These are phyloP conservation scores for Globodera rostochiensis DNA, from an alignment of 1,140 invertebrate species.

Conservation along the genomic window DNA sequence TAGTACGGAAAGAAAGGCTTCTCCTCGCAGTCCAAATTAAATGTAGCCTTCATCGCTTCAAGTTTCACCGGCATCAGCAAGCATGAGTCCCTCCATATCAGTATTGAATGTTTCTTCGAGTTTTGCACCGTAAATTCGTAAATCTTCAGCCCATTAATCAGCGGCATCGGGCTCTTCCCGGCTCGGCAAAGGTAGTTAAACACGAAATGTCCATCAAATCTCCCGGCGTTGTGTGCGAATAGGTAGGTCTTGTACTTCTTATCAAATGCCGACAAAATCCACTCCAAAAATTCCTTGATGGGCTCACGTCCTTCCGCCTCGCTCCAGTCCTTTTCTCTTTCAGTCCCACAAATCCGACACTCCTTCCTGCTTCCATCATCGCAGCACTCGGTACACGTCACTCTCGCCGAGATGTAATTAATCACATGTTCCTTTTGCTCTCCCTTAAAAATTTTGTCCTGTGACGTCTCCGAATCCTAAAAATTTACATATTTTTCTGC, in stretches of 20 bases:
- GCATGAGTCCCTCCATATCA: neutral
- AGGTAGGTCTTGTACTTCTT: neutral
- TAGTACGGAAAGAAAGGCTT: neutral
- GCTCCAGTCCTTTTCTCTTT: neutral
- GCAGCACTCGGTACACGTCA: neutral
- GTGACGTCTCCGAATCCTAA: conserved; percentile 2
- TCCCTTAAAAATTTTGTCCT: neutral
- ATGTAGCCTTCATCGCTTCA: neutral
- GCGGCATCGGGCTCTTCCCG: neutral
- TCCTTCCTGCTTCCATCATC: neutral
- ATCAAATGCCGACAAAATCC: neutral
- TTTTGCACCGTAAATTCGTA: conserved; percentile 4
- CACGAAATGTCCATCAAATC: conserved; percentile 7
- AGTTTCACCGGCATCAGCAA: neutral
- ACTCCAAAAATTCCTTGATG: neutral
- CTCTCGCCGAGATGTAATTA: neutral
- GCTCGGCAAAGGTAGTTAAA: neutral
- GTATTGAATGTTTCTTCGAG: neutral
- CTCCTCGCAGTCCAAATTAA: neutral
- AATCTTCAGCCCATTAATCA: neutral
- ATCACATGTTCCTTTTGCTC: neutral
- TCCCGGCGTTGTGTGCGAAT: neutral
- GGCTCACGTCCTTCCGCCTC: conserved; percentile 1
- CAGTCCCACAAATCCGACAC: neutral
- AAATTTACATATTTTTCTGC: too few species aligned